phyloP scores from a whole-genome alignment of 2,113 vertebrate genomes.

The Numida meleagris region DNA sequence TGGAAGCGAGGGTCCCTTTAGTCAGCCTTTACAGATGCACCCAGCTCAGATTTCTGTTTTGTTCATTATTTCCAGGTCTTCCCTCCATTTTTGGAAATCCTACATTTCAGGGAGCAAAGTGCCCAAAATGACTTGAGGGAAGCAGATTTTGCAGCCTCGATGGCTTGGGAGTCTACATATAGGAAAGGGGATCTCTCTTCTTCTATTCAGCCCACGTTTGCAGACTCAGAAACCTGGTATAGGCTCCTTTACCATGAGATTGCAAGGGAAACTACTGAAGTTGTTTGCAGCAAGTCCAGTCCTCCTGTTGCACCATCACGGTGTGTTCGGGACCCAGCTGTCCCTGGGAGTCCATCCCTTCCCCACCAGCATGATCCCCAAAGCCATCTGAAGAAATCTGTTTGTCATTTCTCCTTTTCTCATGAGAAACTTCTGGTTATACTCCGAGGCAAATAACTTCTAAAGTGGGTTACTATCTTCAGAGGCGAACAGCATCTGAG shows the following conservation, averaged over 20 bases:
- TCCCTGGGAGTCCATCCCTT: neutral
- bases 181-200: neutral
- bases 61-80: neutral
- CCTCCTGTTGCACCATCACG: neutral
- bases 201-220: neutral
- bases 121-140: constrained; percentile 54
- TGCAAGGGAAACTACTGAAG: neutral
- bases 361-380: neutral
- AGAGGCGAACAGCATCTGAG: neutral
- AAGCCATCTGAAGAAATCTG: neutral
- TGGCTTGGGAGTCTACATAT: constrained; percentile 36
- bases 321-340: neutral
- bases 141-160: constrained; percentile 49
- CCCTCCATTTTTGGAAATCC: constrained; percentile 29
- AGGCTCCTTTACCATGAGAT: neutral
- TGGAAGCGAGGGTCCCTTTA: constrained; percentile 1
- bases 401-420: neutral
- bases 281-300: neutral
- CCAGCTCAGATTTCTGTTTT: neutral
- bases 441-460: neutral
- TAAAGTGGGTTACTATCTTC: neutral
- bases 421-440: neutral
- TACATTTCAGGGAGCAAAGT: constrained; percentile 36
- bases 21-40: neutral
- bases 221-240: neutral